Evolutionary conservation across 1,140 invertebrate species (phyloP).

Genomic region (Aleiodes sp.): DNA sequence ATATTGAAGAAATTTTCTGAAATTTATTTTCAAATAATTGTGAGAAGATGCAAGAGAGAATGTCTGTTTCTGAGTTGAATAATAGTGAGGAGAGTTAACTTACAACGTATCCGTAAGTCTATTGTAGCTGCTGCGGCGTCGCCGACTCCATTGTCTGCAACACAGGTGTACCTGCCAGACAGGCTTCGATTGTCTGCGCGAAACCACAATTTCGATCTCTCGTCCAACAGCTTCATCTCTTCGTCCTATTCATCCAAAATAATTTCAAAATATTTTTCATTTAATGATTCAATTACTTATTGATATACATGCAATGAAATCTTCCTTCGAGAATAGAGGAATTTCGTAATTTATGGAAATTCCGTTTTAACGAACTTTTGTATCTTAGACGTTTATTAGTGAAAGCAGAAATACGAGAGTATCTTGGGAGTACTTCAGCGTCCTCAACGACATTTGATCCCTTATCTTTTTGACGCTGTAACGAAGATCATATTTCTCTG

Average conservation of each 20-base stretch:
- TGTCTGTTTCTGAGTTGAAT: background rate
- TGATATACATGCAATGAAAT: too few relatives aligned
- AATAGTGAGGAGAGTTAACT: constrained; percentile 45
- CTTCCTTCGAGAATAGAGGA: too few relatives aligned
- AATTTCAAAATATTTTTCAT: too few relatives aligned
- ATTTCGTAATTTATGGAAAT: too few relatives aligned
- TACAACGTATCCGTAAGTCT: constrained; percentile 70
- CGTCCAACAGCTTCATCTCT: constrained; percentile 71
- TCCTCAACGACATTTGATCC: too few relatives aligned
- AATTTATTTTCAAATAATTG: background rate
- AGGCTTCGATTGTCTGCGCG: constrained; percentile 72
- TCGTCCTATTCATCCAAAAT: constrained; percentile 65
- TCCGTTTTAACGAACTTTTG: too few relatives aligned
- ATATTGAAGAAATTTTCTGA: background rate
- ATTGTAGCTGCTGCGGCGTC: constrained; percentile 73
- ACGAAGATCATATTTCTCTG: too few relatives aligned
- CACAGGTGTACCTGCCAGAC: constrained; percentile 77
- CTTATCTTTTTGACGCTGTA: too few relatives aligned
- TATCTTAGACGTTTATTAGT: too few relatives aligned
- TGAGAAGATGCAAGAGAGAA: background rate
- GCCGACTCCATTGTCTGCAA: constrained; percentile 78
- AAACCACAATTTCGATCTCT: constrained; percentile 72
- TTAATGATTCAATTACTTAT: too few relatives aligned
- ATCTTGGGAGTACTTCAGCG: too few relatives aligned
- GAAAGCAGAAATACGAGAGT: too few relatives aligned